Conservation (phyloP, 2,888 invertebrate species). For the Gryllus longicercus region DNA sequence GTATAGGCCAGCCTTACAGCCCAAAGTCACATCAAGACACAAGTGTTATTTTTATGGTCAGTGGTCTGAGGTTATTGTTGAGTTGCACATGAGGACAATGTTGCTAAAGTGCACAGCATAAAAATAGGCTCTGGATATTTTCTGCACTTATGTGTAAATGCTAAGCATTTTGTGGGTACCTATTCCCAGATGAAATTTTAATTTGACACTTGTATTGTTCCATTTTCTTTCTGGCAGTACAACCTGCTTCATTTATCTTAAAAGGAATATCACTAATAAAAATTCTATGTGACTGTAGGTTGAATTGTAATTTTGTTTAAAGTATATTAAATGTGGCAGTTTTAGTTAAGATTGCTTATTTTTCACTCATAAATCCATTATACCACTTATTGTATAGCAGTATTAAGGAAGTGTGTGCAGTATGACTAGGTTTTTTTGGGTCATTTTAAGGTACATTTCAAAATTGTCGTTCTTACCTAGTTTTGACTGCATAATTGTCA, state of each 20-base stretch:
- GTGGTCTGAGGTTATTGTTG: conserved; percentile 26
- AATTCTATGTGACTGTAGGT: conserved; percentile 17
- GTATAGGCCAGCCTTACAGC: conserved; percentile 23
- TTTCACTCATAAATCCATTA: background rate
- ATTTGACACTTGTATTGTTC: conserved; percentile 17
- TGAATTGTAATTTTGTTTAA: conserved; percentile 2
- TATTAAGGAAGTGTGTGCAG: conserved; percentile 1
- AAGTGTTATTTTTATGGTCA: conserved; percentile 29
- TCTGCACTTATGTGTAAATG: background rate
- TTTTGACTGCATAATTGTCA: background rate
- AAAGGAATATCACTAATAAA: conserved; percentile 1
- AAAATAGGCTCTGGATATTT: background rate
- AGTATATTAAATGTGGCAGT: conserved; percentile 17
- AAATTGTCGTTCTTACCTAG: background rate
- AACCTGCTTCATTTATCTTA: background rate
- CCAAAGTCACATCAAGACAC: conserved; percentile 29
- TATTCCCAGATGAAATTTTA: conserved; percentile 17
- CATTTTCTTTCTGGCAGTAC: conserved; percentile 17
- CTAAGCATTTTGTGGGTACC: background rate
- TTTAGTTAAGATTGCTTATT: conserved; percentile 17
- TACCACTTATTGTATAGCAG: conserved; percentile 17
- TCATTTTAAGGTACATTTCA: background rate
- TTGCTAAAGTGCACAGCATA: background rate
- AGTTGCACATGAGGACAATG: conserved; percentile 2
- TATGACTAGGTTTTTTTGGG: background rate